Conservation (phyloP, 2,888 invertebrate genomes). For the Andrena fulva region DNA sequence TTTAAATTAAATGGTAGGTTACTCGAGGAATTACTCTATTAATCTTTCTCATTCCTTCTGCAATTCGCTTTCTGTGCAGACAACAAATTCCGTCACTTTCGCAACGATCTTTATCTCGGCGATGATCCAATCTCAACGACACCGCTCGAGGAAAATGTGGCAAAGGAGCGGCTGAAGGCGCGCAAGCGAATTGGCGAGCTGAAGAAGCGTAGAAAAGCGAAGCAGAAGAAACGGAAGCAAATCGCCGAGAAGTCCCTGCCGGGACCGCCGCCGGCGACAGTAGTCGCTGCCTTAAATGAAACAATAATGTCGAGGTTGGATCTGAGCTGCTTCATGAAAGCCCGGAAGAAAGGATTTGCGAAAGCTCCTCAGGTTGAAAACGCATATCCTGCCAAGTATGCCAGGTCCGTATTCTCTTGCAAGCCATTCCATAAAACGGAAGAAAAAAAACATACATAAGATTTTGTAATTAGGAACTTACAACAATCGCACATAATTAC, state of each 20-base stretch:
- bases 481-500: no score
- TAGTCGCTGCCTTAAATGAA: conserved; percentile 74
- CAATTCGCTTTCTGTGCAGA: conserved; percentile 41
- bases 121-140: conserved; percentile 69
- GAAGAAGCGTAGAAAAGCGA: conserved; percentile 72
- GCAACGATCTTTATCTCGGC: conserved; percentile 71
- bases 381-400: conserved; percentile 75
- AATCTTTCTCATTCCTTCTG: neutral
- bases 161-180: conserved; percentile 54
- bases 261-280: conserved; percentile 55
- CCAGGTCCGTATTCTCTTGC: conserved; percentile 68
- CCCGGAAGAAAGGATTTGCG: conserved; percentile 71
- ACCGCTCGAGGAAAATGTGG: conserved; percentile 23
- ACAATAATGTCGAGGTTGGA: conserved; percentile 77
- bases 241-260: conserved; percentile 64
- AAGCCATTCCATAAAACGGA: no score
- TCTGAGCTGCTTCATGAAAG: conserved; percentile 77
- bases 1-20: neutral
- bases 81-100: conserved; percentile 57
- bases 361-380: conserved; percentile 78
- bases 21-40: neutral
- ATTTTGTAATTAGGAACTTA: neutral
- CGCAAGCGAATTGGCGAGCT: conserved; percentile 67
- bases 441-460: neutral
- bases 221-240: conserved; percentile 71